Conservation (phyloP, 2,888 invertebrate genomes). For the Dimorphilus gyrociliatus region DNA sequence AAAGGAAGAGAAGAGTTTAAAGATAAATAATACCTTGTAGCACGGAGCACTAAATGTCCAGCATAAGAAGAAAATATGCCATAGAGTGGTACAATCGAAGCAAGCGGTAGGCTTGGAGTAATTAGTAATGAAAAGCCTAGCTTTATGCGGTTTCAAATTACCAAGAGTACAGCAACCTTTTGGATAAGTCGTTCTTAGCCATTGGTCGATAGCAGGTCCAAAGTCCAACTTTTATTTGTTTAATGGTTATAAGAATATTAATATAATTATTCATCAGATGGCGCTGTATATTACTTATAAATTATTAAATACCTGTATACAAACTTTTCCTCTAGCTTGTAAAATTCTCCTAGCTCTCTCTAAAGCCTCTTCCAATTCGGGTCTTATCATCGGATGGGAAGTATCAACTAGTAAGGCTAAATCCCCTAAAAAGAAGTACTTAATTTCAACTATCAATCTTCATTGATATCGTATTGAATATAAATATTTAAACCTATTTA, state of each 20-base stretch:
- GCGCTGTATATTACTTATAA: no score
- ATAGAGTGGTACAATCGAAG: slow-evolving; percentile 15
- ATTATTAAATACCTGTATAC: slow-evolving; percentile 10
- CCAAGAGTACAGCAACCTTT: slow-evolving; percentile 12
- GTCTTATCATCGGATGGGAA: slow-evolving; percentile 14
- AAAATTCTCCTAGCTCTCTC: slow-evolving; percentile 12
- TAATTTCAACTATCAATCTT: background rate
- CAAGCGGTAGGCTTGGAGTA: slow-evolving; percentile 12
- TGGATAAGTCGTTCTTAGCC: slow-evolving; percentile 12
- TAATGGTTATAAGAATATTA: no score
- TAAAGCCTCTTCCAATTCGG: slow-evolving; percentile 11
- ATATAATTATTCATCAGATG: no score
- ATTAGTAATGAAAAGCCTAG: slow-evolving; percentile 15
- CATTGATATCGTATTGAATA: background rate
- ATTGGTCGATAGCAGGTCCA: slow-evolving; percentile 12
- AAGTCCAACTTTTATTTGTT: slow-evolving; percentile 11
- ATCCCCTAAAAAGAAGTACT: slow-evolving; percentile 10
- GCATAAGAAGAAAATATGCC: slow-evolving; percentile 13
- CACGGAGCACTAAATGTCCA: slow-evolving; percentile 14
- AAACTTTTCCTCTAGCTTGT: slow-evolving; percentile 10
- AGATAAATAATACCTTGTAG: slow-evolving; percentile 12
- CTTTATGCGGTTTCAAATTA: slow-evolving; percentile 10
- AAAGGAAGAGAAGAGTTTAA: no score
- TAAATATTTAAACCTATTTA: background rate
- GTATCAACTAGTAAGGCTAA: slow-evolving; percentile 15